Percentiles rank a stretch among this genome's conserved stretches.
These are phyloP conservation scores for Patiria pectinifera DNA, from an alignment of 53 echinoderm and acorn worm genomes.

Conservation along the genomic window DNA sequence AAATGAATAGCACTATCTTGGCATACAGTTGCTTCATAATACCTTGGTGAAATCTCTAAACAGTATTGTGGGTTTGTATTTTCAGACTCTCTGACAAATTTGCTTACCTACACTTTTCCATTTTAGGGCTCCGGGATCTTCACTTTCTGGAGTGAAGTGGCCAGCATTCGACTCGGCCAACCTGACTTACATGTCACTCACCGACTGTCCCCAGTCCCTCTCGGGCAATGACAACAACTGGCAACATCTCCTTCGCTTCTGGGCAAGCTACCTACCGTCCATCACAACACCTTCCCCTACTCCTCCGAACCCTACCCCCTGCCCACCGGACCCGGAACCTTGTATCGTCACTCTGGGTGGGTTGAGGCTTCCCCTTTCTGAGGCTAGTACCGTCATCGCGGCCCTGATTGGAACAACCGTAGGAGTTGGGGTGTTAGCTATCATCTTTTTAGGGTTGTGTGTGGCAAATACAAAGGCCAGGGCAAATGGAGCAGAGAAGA, in stretches of 20 bases:
- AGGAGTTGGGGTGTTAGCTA: constrained; percentile 1
- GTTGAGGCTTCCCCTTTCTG: constrained; percentile 5
- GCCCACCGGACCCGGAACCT: not conserved
- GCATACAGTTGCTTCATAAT: too few relatives aligned
- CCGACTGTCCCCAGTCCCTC: constrained; percentile 33
- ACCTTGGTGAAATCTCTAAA: too few relatives aligned
- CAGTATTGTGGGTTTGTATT: too few relatives aligned
- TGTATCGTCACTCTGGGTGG: constrained; percentile 32
- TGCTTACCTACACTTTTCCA: too few relatives aligned
- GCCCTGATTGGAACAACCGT: constrained; percentile 44
- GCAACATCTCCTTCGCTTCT: constrained; percentile 46
- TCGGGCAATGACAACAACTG: constrained; percentile 11
- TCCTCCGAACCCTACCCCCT: not conserved
- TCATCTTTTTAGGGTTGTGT: constrained; percentile 31
- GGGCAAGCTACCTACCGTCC: constrained; percentile 23
- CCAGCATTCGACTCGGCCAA: constrained; percentile 23
- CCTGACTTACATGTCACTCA: constrained; percentile 37
- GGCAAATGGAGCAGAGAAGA: constrained; percentile 1
- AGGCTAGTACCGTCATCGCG: constrained; percentile 45
- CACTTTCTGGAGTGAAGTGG: constrained; percentile 55
- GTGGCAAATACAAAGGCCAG: constrained; percentile 31
- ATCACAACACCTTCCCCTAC: not conserved
- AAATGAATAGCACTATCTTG: not conserved
- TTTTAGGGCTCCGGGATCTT: constrained; percentile 34
- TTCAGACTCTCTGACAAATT: too few relatives aligned